Evolutionary conservation across 2,797 vertebrate species (phyloP).

Genomic region (Delichon dasypus): DNA sequence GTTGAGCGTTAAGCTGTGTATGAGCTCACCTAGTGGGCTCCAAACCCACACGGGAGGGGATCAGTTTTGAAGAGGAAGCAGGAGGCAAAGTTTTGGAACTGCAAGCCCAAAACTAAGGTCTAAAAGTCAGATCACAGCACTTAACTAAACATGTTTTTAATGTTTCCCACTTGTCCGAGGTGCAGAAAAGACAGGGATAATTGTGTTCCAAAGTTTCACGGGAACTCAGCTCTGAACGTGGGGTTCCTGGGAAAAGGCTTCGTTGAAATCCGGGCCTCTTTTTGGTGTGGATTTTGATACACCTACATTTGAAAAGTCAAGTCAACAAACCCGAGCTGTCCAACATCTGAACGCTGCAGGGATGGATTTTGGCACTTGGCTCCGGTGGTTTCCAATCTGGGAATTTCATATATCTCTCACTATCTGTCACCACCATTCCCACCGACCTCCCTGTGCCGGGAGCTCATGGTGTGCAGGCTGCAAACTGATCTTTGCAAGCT

Average conservation of each 20-base stretch:
- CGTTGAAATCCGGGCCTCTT: neutral
- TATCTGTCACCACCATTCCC: neutral
- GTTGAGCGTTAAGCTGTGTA: neutral
- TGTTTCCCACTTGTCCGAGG: neutral
- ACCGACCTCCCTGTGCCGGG: neutral
- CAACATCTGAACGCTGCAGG: neutral
- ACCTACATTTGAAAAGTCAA: neutral
- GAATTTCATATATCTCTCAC: neutral
- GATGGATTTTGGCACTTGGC: neutral
- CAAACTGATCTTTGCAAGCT: neutral
- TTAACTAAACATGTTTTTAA: neutral
- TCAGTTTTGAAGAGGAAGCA: neutral
- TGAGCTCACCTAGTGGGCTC: neutral
- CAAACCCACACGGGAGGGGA: neutral
- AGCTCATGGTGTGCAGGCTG: neutral
- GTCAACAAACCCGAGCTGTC: neutral
- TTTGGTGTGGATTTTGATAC: neutral
- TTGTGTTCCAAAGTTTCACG: neutral
- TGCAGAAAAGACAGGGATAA: neutral
- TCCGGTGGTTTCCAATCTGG: neutral
- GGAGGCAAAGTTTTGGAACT: neutral
- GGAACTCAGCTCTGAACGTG: neutral
- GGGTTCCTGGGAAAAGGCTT: neutral
- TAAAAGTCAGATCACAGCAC: neutral
- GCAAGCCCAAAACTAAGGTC: neutral